These are phyloP conservation scores for Conops quadrifasciatus DNA, from an alignment of 2,888 invertebrate genomes.

Conservation along the genomic window DNA sequence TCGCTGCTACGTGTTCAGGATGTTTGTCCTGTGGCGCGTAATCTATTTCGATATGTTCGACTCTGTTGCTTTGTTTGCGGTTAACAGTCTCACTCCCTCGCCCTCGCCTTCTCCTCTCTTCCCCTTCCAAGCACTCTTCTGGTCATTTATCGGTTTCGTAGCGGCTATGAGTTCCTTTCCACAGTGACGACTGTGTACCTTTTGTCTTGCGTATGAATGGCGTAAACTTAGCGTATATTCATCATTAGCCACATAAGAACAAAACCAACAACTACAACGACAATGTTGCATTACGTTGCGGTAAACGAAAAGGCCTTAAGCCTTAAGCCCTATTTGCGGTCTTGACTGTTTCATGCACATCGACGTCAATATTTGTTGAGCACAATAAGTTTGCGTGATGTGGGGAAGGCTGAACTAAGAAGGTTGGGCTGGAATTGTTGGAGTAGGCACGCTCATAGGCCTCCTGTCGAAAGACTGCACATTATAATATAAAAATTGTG, in stretches of 20 bases:
- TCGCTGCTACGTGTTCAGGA: not conserved
- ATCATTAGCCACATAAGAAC: constrained; percentile 11
- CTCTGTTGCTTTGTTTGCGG: not conserved
- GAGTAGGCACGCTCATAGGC: too few species aligned
- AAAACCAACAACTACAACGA: not conserved
- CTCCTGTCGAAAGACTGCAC: too few species aligned
- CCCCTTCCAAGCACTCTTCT: not conserved
- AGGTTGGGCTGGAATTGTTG: too few species aligned
- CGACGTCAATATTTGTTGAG: constrained; percentile 28
- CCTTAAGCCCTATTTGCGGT: constrained; percentile 28
- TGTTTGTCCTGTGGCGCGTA: constrained; percentile 7
- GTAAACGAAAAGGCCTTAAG: constrained; percentile 20
- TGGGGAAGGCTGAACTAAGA: too few species aligned
- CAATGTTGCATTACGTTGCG: constrained; percentile 23
- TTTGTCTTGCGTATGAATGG: not conserved
- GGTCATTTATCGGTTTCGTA: constrained; percentile 20
- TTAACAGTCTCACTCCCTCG: constrained; percentile 1
- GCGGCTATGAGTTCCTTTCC: not conserved
- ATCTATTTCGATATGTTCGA: not conserved
- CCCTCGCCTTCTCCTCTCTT: not conserved
- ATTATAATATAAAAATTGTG: too few species aligned
- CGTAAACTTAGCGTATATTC: not conserved
- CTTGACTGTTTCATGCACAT: constrained; percentile 12
- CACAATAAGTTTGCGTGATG: constrained; percentile 8
- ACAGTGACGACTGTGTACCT: not conserved